Evolutionary conservation across 1,140 invertebrate genomes (phyloP).

Genomic region (Oppia nitens): DNA sequence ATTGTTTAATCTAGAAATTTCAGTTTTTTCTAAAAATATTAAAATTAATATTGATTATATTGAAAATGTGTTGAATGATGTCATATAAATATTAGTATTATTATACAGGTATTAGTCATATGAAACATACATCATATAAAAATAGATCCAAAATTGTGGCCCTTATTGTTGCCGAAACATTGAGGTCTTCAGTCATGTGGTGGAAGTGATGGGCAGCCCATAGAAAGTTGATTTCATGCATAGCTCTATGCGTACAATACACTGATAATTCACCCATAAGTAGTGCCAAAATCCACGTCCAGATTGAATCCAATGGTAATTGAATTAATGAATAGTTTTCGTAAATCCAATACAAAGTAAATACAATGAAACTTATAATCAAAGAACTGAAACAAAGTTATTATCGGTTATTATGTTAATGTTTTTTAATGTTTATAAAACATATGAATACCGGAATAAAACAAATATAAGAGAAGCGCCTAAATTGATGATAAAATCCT

Average conservation of each 20-base stretch:
- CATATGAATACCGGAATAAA: too few species aligned
- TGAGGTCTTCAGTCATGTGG: constrained; percentile 88
- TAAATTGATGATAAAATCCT: too few species aligned
- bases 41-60: too few species aligned
- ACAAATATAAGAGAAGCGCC: too few species aligned
- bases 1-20: too few species aligned
- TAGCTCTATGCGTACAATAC: constrained; percentile 75
- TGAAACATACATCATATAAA: constrained; percentile 60
- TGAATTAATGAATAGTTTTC: constrained; percentile 47
- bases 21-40: too few species aligned
- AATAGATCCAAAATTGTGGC: constrained; percentile 58
- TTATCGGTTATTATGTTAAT: too few species aligned
- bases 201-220: constrained; percentile 91
- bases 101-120: neutral
- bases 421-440: too few species aligned
- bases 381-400: too few species aligned
- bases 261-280: constrained; percentile 67
- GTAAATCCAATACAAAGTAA: constrained; percentile 53
- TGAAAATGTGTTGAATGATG: neutral
- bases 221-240: constrained; percentile 64
- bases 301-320: constrained; percentile 52
- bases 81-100: neutral
- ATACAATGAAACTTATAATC: constrained; percentile 49
- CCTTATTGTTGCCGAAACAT: constrained; percentile 58
- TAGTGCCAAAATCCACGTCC: constrained; percentile 58